These are phyloP conservation scores for Elgonia sp. DNA, from an alignment of 2,888 invertebrate species.

Conservation along the genomic window DNA sequence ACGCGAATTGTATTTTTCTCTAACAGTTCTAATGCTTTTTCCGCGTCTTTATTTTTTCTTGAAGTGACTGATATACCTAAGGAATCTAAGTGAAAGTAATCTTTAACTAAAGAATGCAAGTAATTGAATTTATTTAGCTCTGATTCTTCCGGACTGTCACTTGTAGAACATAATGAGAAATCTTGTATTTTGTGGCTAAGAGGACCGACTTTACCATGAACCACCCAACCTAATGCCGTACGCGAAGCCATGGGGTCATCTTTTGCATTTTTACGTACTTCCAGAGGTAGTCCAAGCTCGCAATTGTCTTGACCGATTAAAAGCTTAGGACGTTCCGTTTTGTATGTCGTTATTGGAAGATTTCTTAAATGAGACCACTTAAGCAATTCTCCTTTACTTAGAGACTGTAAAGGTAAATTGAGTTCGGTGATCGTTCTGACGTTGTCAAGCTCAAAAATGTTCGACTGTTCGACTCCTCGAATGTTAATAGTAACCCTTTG, in stretches of 20 bases:
- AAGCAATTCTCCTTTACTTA: background rate
- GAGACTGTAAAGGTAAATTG: background rate
- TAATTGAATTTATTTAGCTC: background rate
- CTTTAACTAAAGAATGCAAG: conserved; percentile 5
- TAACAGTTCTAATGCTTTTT: background rate
- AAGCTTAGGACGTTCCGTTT: background rate
- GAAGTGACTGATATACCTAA: conserved; percentile 12
- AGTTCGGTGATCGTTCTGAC: background rate
- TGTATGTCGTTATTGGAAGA: background rate
- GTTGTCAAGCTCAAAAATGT: background rate
- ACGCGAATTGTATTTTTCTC: background rate
- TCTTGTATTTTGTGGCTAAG: background rate
- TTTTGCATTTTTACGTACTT: background rate
- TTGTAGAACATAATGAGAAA: background rate
- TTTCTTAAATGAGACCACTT: background rate
- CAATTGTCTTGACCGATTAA: conserved; percentile 24
- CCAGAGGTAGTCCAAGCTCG: background rate
- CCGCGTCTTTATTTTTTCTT: background rate
- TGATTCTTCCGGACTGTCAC: background rate
- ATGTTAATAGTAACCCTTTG: background rate
- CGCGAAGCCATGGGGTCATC: background rate
- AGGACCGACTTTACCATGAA: background rate
- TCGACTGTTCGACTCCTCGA: background rate
- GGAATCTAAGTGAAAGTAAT: conserved; percentile 8
- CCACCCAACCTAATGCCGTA: background rate